Evolutionary conservation across 2,888 invertebrate species (phyloP), one percentile per base, ranked within the genome.

Genomic region (Microchrysa polita): DNA sequence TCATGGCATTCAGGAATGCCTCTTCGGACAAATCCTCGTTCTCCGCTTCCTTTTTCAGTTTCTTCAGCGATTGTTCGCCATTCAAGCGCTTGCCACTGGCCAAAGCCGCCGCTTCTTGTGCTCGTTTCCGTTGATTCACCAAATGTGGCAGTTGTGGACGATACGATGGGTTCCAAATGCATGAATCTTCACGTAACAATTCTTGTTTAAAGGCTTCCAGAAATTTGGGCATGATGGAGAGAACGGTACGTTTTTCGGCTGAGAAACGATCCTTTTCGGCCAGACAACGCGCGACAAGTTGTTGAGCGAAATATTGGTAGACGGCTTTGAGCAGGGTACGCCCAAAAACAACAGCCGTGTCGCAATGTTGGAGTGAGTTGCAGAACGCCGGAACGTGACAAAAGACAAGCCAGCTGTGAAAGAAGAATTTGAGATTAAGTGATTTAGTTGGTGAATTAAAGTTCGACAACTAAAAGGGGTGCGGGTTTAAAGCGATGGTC

Each of bases 381-480:
- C 97, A 97, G 83, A 96, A 95, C 0, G 95, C 94, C 0, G 97
- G 97, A 34, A 97, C 95, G 84, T 97, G 95, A 82, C 97, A 97
- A 83, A 96, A 97, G 5, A 97, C 95, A 55, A 98, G 86, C 97
- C 97, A 98, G 77, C 94, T 90, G 80, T 74, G 27, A 34, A 7
- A 34, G 27, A 7, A 34, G 7, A 34, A 34, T 34, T 34, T 7
- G 27, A 34, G 27, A n/a, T n/a, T n/a, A n/a, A n/a, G n/a, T n/a
- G n/a, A n/a, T n/a, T n/a, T n/a, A n/a, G n/a, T n/a, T n/a, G n/a
- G n/a, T n/a, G n/a, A n/a, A n/a, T n/a, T n/a, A n/a, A n/a, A n/a
- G n/a, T n/a, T n/a, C n/a, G n/a, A n/a, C n/a, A n/a, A n/a, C n/a
- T n/a, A n/a, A n/a, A n/a, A n/a, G n/a, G n/a, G n/a, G n/a, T n/a